phyloP scores from a whole-genome alignment of 2,888 invertebrate genomes.

The Drosophila parthenogenetica region DNA sequence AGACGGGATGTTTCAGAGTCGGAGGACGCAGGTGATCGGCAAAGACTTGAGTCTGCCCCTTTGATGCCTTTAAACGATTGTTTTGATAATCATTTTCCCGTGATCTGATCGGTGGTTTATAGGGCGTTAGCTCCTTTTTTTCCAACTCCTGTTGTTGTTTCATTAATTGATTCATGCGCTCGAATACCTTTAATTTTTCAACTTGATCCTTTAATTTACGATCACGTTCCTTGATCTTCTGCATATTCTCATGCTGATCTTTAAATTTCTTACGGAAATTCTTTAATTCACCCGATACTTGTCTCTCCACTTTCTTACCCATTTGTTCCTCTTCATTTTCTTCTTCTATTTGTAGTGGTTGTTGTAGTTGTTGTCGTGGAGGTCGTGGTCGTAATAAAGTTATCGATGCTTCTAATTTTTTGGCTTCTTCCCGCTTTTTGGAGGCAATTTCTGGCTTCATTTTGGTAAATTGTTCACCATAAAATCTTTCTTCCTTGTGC shows the following conservation, averaged over 20 bases:
- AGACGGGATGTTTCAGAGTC: neutral
- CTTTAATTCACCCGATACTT: neutral
- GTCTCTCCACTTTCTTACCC: neutral
- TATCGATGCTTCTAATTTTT: neutral
- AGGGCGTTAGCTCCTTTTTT: neutral
- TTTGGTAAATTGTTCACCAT: neutral
- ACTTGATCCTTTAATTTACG: neutral
- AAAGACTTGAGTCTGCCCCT: neutral
- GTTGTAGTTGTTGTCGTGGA: neutral
- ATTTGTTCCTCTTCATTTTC: neutral
- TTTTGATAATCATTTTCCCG: neutral
- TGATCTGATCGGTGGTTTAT: too few species aligned
- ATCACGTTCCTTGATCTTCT: neutral
- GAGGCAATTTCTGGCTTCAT: neutral
- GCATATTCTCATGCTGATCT: slow-evolving; percentile 6
- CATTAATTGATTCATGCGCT: slow-evolving; percentile 17
- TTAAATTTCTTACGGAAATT: neutral
- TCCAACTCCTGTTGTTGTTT: slow-evolving; percentile 23
- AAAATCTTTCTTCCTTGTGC: neutral
- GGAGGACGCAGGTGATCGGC: neutral
- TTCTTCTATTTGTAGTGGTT: neutral
- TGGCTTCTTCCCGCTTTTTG: neutral
- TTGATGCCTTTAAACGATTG: neutral
- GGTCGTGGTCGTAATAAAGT: neutral
- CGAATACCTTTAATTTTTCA: slow-evolving; percentile 1